A percentile compares a stretch with the other conserved stretches of the same genome.
These are phyloP conservation scores for Drosophila auraria DNA, from an alignment of 1,140 invertebrate species.

Conservation along the genomic window DNA sequence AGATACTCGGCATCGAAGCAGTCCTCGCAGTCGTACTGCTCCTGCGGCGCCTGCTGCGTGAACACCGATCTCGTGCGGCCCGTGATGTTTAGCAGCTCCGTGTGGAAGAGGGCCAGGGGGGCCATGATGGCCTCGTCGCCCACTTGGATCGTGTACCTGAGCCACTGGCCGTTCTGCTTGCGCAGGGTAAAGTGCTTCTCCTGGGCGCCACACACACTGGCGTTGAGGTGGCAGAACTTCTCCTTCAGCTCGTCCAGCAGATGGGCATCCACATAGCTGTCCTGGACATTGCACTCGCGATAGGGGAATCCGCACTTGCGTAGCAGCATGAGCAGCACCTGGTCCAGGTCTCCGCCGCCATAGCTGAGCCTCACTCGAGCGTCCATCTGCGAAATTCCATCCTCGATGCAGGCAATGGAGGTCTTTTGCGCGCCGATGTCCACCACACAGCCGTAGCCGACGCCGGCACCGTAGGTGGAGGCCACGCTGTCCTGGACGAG, in stretches of 20 bases:
- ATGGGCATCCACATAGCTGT: slow-evolving; percentile 89
- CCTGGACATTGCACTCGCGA: slow-evolving; percentile 89
- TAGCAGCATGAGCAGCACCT: slow-evolving; percentile 94
- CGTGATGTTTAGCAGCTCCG: slow-evolving; percentile 94
- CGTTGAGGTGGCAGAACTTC: slow-evolving; percentile 95
- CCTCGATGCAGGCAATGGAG: slow-evolving; percentile 97
- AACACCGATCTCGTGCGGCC: slow-evolving; percentile 87
- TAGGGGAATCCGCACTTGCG: slow-evolving; percentile 96
- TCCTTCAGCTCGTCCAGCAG: slow-evolving; percentile 94
- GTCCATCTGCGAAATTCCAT: slow-evolving; percentile 96
- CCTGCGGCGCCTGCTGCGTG: slow-evolving; percentile 90
- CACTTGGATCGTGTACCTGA: slow-evolving; percentile 92
- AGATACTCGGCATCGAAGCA: slow-evolving; percentile 97
- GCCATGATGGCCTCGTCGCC: slow-evolving; percentile 97
- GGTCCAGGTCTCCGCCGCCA: slow-evolving; percentile 95
- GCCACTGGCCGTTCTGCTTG: slow-evolving; percentile 65
- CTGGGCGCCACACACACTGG: slow-evolving; percentile 86
- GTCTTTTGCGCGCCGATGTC: slow-evolving; percentile 98
- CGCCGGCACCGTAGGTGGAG: slow-evolving; percentile 96
- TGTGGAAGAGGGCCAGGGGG: slow-evolving; percentile 94
- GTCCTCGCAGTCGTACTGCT: slow-evolving; percentile 94
- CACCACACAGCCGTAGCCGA: slow-evolving; percentile 96
- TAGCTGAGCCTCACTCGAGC: slow-evolving; percentile 94
- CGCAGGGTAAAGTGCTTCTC: slow-evolving; percentile 83
- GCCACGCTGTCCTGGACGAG: slow-evolving; percentile 94